Base-by-base conservation (phyloP, 2,797 vertebrate species). In the Toxotes lorentzi region DNA sequence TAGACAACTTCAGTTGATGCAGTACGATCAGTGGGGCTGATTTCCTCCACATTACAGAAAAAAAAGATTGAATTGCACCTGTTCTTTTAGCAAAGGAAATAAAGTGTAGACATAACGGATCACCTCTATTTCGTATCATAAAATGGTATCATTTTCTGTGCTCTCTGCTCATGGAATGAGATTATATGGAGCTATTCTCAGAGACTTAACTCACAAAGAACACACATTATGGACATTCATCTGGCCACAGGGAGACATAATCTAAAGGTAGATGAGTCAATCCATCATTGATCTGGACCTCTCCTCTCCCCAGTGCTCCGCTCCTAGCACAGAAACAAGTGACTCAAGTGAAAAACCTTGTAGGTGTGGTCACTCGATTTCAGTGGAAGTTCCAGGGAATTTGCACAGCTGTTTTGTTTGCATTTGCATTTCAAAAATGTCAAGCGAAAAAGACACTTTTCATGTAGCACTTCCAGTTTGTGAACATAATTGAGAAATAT, bases 171-270 rank as follows among this genome's bases (percentile, higher is more conserved):
- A 88, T 88, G 59, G 77, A 86, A 82, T 76, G 73, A 88, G 79
- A 92, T 90, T 78, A 88, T 73, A 73, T 73, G 24, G 78, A 84
- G 83, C 86, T 86, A 72, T 87, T 87, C 70, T 76, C 59, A 61
- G 76, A 11, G 70, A 79, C 51, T 65, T 79, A 73, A 86, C 82
- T 89, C 82, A 79, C 60, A 54, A 35, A 59, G 59, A 86, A 70
- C 70, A 78, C 72, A 81, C 84, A 76, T 65, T 34, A 10, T 27
- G 63, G 76, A 82, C 82, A 85, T 83, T 89, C 82, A 87, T 90
- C 70, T 86, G 86, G 60, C 85, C 80, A 85, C 24, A 64, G 85
- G 82, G 87, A 87, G 64, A 56, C 70, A 81, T 80, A 53, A 83
- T 86, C 67, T 69, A 72, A 72, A 78, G 75, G 78, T 63, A 77